phyloP scores from a whole-genome alignment of 1,140 invertebrate species.

The Mycetomoellerius zeteki region DNA sequence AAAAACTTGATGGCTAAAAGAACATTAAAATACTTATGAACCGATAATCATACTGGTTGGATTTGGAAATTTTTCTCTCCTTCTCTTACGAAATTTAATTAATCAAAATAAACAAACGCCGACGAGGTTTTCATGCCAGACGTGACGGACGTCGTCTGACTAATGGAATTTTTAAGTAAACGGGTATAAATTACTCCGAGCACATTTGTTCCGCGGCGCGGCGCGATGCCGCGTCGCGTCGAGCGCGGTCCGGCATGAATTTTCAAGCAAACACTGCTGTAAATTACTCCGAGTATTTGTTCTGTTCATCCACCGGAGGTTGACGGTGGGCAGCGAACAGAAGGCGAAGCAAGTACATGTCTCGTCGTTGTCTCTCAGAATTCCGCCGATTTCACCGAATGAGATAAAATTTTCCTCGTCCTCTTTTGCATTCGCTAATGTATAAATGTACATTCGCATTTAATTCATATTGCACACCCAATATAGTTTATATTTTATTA shows the following conservation, averaged over 20 bases:
- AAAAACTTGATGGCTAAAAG: background rate
- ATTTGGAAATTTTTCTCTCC: background rate
- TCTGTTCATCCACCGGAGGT: slow-evolving; percentile 41
- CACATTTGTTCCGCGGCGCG: slow-evolving; percentile 54
- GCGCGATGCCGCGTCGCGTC: slow-evolving; percentile 19
- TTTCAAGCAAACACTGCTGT: slow-evolving; percentile 67
- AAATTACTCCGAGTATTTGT: slow-evolving; percentile 73
- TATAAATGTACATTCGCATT: background rate
- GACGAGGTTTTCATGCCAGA: background rate
- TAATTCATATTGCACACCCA: background rate
- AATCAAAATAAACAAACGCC: slow-evolving; percentile 74
- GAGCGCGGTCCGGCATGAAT: slow-evolving; percentile 58
- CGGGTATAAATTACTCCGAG: slow-evolving; percentile 61
- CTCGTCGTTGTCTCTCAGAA: background rate
- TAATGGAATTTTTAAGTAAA: slow-evolving; percentile 77
- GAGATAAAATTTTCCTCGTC: slow-evolving; percentile 49
- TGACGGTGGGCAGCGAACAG: slow-evolving; percentile 13
- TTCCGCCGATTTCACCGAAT: background rate
- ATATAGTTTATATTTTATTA: background rate
- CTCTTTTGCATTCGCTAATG: background rate
- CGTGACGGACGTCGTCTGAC: slow-evolving; percentile 35
- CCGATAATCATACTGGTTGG: slow-evolving; percentile 26
- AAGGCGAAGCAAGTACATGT: background rate
- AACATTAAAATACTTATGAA: background rate
- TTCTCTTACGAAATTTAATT: slow-evolving; percentile 63